phyloP scores from a whole-genome alignment of 2,888 invertebrate genomes.

The Scaptomyza flava region DNA sequence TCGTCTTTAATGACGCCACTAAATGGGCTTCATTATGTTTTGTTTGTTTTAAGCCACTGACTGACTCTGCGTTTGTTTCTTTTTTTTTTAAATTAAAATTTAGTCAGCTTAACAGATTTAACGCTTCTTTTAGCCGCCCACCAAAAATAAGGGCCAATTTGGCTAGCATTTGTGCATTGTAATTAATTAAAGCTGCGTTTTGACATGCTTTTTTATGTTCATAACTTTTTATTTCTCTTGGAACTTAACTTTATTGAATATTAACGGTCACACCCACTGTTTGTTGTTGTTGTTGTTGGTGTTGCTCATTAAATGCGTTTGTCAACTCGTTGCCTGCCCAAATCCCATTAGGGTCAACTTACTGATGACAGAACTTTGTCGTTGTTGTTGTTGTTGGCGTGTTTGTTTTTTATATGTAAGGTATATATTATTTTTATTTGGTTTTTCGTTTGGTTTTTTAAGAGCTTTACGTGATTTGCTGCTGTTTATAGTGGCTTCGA shows the following conservation, averaged over 20 bases:
- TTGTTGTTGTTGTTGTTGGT: background rate
- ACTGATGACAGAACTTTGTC: slow-evolving; percentile 77
- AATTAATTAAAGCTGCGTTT: slow-evolving; percentile 73
- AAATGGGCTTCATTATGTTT: slow-evolving; percentile 80
- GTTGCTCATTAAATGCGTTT: slow-evolving; percentile 68
- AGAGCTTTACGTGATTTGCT: slow-evolving; percentile 69
- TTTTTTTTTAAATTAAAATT: slow-evolving; percentile 69
- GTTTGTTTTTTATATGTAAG: background rate
- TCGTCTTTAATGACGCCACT: slow-evolving; percentile 76
- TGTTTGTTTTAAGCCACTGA: slow-evolving; percentile 52
- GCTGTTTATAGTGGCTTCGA: slow-evolving; percentile 46
- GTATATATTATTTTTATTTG: slow-evolving; percentile 33
- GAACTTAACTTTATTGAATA: slow-evolving; percentile 63
- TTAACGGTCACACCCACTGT: slow-evolving; percentile 60
- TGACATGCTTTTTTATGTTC: slow-evolving; percentile 67
- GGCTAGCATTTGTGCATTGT: slow-evolving; percentile 40
- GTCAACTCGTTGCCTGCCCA: slow-evolving; percentile 76
- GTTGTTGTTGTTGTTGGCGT: slow-evolving; percentile 24
- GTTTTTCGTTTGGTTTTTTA: slow-evolving; percentile 10
- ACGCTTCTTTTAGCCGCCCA: slow-evolving; percentile 57
- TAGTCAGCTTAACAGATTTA: slow-evolving; percentile 69
- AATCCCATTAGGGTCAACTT: slow-evolving; percentile 74
- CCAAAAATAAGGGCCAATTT: slow-evolving; percentile 19
- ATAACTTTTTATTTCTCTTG: slow-evolving; percentile 52
- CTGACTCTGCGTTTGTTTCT: slow-evolving; percentile 32